A percentile compares a stretch with the other conserved stretches of the same genome.
phyloP scores from a whole-genome alignment of 2,888 invertebrate genomes.

The Melitaea athalia region DNA sequence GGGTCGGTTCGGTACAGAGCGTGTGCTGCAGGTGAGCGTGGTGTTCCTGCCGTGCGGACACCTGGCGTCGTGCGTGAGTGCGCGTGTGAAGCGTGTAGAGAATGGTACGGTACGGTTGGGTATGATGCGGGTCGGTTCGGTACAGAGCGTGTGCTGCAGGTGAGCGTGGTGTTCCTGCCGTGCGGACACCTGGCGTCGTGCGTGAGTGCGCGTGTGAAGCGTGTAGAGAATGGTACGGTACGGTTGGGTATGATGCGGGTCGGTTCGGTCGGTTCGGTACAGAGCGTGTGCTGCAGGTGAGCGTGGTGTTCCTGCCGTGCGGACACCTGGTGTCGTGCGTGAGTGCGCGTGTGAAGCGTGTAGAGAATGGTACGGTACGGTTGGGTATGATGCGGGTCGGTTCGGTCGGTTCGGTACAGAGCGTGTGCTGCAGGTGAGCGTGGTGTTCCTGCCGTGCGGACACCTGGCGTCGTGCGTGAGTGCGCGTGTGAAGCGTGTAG shows the following conservation, averaged over 20 bases:
- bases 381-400: too few relatives aligned
- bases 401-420: neutral
- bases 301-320: conserved; percentile 8
- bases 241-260: too few relatives aligned
- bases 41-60: conserved; percentile 6
- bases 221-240: neutral
- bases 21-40: conserved; percentile 8
- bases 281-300: conserved; percentile 6
- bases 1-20: neutral
- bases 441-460: conserved; percentile 7
- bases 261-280: too few relatives aligned
- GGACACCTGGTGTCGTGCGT: conserved; percentile 6
- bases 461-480: conserved; percentile 4
- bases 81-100: neutral
- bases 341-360: neutral
- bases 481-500: neutral
- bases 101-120: conserved; percentile 2
- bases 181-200: conserved; percentile 6
- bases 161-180: conserved; percentile 9
- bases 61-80: neutral
- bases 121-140: too few relatives aligned
- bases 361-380: neutral
- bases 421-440: conserved; percentile 7
- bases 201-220: neutral
- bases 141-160: conserved; percentile 4